A percentile compares a stretch with the other conserved stretches of the same genome.
phyloP scores from a whole-genome alignment of 2,888 invertebrate species.

The Leptopilina syphax region DNA sequence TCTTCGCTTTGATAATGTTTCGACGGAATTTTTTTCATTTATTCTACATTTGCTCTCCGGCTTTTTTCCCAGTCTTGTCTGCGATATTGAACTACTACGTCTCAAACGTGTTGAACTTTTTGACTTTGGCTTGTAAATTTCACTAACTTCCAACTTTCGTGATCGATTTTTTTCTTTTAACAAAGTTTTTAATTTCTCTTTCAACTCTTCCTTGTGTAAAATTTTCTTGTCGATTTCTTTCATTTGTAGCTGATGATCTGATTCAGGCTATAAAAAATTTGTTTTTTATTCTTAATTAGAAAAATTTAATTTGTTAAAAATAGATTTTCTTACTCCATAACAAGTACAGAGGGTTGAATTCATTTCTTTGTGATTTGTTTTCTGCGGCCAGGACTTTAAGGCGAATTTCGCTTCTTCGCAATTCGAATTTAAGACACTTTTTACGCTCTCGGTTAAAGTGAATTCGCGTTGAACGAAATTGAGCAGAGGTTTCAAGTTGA shows the following conservation, averaged over 20 bases:
- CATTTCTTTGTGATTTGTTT: slow-evolving; percentile 60
- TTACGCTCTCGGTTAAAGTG: slow-evolving; percentile 64
- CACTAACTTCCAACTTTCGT: slow-evolving; percentile 51
- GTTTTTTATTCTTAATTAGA: background rate
- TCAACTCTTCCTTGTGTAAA: slow-evolving; percentile 66
- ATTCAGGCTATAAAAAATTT: slow-evolving; percentile 2
- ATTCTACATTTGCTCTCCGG: background rate
- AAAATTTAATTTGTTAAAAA: background rate
- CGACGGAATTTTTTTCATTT: slow-evolving; percentile 13
- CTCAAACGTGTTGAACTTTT: slow-evolving; percentile 21
- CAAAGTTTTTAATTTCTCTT: slow-evolving; percentile 65
- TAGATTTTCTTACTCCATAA: slow-evolving; percentile 62
- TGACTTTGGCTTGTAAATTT: slow-evolving; percentile 55
- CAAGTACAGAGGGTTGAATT: slow-evolving; percentile 65
- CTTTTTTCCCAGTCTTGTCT: slow-evolving; percentile 21
- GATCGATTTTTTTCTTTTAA: slow-evolving; percentile 55
- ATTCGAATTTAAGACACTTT: slow-evolving; percentile 61
- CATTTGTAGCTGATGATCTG: slow-evolving; percentile 8
- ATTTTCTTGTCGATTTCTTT: slow-evolving; percentile 67
- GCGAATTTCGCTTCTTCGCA: slow-evolving; percentile 70
- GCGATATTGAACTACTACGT: background rate
- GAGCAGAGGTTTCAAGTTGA: slow-evolving; percentile 59
- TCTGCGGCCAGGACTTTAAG: slow-evolving; percentile 68
- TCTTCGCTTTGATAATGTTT: background rate
- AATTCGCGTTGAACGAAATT: slow-evolving; percentile 61